These are phyloP conservation scores for Operophtera brumata DNA, from an alignment of 2,888 invertebrate genomes.

Conservation along the genomic window DNA sequence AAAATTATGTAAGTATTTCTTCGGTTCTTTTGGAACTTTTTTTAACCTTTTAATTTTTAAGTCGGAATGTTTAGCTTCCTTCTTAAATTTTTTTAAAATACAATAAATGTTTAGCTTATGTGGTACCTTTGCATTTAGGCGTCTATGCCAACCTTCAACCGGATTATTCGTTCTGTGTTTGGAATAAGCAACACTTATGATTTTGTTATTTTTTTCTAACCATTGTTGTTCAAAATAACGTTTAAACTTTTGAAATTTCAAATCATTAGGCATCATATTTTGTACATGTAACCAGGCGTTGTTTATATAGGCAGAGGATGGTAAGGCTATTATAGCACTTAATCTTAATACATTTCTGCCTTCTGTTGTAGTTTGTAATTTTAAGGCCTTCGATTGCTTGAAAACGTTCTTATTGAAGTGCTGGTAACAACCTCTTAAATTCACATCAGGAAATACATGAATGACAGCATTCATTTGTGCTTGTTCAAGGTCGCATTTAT, in stretches of 20 bases:
- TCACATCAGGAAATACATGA: conserved; percentile 19
- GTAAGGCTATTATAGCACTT: too few relatives aligned
- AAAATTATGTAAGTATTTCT: conserved; percentile 11
- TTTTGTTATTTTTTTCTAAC: too few relatives aligned
- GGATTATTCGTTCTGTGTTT: conserved; percentile 19
- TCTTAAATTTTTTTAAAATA: conserved; percentile 12
- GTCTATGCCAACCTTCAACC: conserved; percentile 20
- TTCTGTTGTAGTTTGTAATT: too few relatives aligned
- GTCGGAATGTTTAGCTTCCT: conserved; percentile 13
- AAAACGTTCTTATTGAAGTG: conserved; percentile 18
- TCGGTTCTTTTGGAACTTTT: conserved; percentile 15
- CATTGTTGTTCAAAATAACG: conserved; percentile 11
- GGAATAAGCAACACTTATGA: too few relatives aligned
- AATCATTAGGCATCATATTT: conserved; percentile 11
- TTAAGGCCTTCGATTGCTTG: conserved; percentile 17
- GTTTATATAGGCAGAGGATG: conserved; percentile 10
- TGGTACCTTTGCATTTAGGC: conserved; percentile 18
- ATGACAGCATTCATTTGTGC: conserved; percentile 15
- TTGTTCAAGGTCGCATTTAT: conserved; percentile 12
- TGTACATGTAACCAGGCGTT: conserved; percentile 12
- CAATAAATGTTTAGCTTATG: conserved; percentile 8
- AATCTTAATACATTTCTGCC: background rate
- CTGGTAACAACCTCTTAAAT: conserved; percentile 22
- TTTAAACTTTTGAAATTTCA: conserved; percentile 14
- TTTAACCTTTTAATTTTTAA: conserved; percentile 10